phyloP scores from a whole-genome alignment of 2,113 vertebrate genomes.

The Labrus mixtus region DNA sequence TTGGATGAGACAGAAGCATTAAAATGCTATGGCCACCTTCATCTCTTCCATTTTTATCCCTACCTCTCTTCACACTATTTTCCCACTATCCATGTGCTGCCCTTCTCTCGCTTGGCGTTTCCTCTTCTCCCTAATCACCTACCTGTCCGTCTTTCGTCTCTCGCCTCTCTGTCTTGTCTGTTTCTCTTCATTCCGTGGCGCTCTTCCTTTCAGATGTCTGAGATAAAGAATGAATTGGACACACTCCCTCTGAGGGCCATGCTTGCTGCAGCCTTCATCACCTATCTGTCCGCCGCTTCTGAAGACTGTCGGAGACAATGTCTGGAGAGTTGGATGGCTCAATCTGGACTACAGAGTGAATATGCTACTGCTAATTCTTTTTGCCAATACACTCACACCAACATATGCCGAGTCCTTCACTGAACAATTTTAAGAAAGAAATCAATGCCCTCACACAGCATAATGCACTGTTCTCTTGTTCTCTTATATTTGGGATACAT shows the following conservation, averaged over 20 bases:
- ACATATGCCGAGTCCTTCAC: slow-evolving; percentile 16
- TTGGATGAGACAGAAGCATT: too few relatives aligned
- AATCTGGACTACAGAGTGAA: slow-evolving; percentile 91
- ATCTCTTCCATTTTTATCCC: neutral
- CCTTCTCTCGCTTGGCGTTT: neutral
- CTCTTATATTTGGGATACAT: neutral
- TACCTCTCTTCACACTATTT: neutral
- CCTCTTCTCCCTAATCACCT: slow-evolving; percentile 2
- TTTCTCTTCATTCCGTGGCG: slow-evolving; percentile 27
- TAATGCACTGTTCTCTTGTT: neutral
- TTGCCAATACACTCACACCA: neutral
- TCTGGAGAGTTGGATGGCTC: slow-evolving; percentile 92
- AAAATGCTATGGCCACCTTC: too few relatives aligned
- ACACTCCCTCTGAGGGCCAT: slow-evolving; percentile 91
- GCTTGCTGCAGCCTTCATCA: slow-evolving; percentile 95
- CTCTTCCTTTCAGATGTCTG: slow-evolving; percentile 87
- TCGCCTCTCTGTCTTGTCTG: slow-evolving; percentile 1
- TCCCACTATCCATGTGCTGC: neutral
- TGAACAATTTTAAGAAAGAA: neutral
- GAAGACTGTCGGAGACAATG: slow-evolving; percentile 90
- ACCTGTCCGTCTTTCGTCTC: neutral
- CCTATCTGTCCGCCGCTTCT: slow-evolving; percentile 93
- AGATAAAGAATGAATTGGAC: slow-evolving; percentile 92
- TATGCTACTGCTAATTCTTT: neutral
- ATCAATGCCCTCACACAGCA: slow-evolving; percentile 9